Conservation (phyloP, 2,113 vertebrate species). For the Pelmatolapia mariae region DNA sequence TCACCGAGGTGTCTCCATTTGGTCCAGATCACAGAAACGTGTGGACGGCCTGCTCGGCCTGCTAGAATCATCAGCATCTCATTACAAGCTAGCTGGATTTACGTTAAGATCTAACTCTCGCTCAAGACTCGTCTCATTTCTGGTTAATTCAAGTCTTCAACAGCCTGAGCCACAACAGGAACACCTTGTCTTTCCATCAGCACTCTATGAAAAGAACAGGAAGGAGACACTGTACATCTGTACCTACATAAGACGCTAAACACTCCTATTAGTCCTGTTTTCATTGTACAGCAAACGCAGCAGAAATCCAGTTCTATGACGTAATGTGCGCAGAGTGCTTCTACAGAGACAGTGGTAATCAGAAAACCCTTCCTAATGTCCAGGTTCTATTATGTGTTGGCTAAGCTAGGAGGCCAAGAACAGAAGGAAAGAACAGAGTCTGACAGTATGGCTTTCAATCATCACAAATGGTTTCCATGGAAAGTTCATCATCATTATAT, state of each 20-base stretch:
- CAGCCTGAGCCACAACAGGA: constrained; percentile 15
- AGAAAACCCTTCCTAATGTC: not conserved
- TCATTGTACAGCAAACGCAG: not conserved
- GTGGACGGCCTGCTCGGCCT: constrained; percentile 29
- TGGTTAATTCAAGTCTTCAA: not conserved
- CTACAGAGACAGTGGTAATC: not conserved
- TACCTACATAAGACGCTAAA: not conserved
- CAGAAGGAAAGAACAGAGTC: constrained; percentile 11
- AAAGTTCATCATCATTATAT: constrained; percentile 62
- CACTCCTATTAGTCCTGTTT: not conserved
- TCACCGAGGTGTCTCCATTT: not conserved
- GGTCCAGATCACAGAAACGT: not conserved
- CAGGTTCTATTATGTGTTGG: not conserved
- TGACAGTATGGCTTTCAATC: constrained; percentile 15
- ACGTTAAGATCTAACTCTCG: not conserved
- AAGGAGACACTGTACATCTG: not conserved
- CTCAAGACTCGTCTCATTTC: constrained; percentile 11
- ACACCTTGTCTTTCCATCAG: constrained; percentile 28
- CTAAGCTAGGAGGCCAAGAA: not conserved
- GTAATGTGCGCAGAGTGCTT: not conserved
- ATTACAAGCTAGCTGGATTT: constrained; percentile 42
- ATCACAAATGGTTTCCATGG: constrained; percentile 43
- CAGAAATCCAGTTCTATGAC: not conserved
- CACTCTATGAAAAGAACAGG: not conserved
- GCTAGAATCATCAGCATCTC: constrained; percentile 43